Evolutionary conservation across 2,113 vertebrate genomes (phyloP).

Genomic region (Indicator maculatus): DNA sequence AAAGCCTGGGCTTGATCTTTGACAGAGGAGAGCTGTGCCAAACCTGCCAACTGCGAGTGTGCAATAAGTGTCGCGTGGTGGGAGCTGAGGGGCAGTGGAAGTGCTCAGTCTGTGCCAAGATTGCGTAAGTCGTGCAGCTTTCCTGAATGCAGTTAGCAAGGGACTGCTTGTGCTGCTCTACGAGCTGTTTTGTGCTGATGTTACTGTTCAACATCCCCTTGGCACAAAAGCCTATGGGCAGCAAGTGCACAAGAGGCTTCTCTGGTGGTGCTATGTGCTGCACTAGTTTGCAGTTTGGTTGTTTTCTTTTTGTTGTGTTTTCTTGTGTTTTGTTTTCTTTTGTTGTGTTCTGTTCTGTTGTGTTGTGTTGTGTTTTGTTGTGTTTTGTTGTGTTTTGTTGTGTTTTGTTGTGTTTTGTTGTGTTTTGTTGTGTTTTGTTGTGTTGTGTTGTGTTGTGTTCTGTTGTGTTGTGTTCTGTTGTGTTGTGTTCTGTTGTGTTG

Average conservation of each 20-base stretch:
- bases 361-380: no score
- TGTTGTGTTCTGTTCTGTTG: no score
- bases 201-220: not conserved
- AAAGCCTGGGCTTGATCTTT: conserved; percentile 88
- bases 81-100: conserved; percentile 78
- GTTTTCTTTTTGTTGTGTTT: not conserved
- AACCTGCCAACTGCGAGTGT: conserved; percentile 84
- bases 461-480: no score
- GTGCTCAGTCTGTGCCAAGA: conserved; percentile 90
- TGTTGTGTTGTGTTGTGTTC: no score
- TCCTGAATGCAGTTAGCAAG: fast-evolving
- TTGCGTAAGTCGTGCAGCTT: conserved; percentile 82
- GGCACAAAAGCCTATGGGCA: not conserved
- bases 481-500: no score
- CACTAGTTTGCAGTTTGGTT: not conserved
- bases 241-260: not conserved
- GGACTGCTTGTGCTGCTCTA: fast-evolving
- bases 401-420: no score
- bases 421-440: no score
- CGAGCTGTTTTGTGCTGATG: not conserved
- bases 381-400: no score
- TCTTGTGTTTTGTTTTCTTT: no score
- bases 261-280: not conserved
- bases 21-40: conserved; percentile 87
- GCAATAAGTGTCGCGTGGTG: conserved; percentile 78